These are phyloP conservation scores for Danionella cerebrum DNA, from an alignment of 2,113 vertebrate species.

Conservation along the genomic window DNA sequence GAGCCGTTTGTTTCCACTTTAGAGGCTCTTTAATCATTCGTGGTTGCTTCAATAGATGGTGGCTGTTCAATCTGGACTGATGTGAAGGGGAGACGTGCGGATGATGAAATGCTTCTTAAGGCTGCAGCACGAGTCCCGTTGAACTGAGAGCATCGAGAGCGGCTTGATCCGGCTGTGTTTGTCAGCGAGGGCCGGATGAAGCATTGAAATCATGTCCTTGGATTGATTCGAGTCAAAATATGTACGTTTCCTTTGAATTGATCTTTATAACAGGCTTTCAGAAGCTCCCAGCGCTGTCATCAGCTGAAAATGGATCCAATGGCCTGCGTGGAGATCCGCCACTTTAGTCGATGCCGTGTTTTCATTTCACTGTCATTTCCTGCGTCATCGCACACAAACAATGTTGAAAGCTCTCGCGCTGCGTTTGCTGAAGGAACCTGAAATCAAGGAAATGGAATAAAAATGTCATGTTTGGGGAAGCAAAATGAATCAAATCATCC, in stretches of 20 bases:
- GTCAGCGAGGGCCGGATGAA: neutral
- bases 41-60: no score
- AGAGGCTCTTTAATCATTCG: no score
- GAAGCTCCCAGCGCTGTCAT: constrained; percentile 8
- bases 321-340: neutral
- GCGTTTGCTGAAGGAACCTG: neutral
- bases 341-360: no score
- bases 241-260: neutral
- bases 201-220: neutral
- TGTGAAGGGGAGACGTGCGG: no score
- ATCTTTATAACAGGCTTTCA: neutral
- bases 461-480: neutral
- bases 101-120: no score
- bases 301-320: constrained; percentile 3
- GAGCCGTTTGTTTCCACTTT: no score
- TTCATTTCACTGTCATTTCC: constrained; percentile 22
- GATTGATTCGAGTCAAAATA: constrained; percentile 17
- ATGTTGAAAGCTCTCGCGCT: neutral
- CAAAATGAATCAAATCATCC: neutral
- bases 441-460: neutral
- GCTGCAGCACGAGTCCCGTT: constrained; percentile 31
- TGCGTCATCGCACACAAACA: constrained; percentile 11
- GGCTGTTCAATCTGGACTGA: no score
- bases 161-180: neutral
- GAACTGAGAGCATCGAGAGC: neutral